Base-by-base conservation (phyloP, 2,888 invertebrate genomes). In the Meiosimyza decipiens region DNA sequence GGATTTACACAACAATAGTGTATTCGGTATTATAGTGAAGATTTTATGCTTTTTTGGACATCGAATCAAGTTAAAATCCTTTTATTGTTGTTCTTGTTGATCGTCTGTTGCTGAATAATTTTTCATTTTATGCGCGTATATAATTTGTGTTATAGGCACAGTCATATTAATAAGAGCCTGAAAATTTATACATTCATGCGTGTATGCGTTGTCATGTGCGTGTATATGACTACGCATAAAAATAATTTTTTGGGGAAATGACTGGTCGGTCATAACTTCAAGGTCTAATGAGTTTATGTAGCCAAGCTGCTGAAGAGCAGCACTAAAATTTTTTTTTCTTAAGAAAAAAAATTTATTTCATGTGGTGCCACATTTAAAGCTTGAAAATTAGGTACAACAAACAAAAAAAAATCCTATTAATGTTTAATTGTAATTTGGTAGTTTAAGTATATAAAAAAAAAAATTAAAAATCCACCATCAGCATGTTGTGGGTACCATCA, bases 271-370 rank as follows among this genome's bases (percentile, higher is more conserved):
- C 59, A 59, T 57, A 47, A 52, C 52, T 69, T 69, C 69, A 69
- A 62, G 69, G 69, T 69, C 69, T 69, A 62, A 69, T 69, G 51
- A 69, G 52, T 51, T 69, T 59, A 62, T 18, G 50, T n/a, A 33
- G 67, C 16, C 47, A 15, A 55, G 16, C n/a, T 15, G 16, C n/a
- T 15, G 40, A 40, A 40, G 7, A 40, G 40, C 40, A 55, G 16
- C 15, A 33, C 40, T 5, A 16, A 28, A 57, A 6, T 11, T 11
- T 33, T 11, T 13, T 15, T 11, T 13, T 22, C 16, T 50, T 51
- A 12, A 65, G 52, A 40, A n/a, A 28, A 66, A 66, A 33, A 66
- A 54, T 55, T 67, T 57, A 40, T 40, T 40, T 40, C 40, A 40
- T 40, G 40, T 40, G 40, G 40, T 40, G n/a, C 13, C 16, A 59